Evolutionary conservation across 2,113 vertebrate genomes (phyloP), one percentile per base, ranked within the genome.

Genomic region (Poeciliopsis turrubarensis): DNA sequence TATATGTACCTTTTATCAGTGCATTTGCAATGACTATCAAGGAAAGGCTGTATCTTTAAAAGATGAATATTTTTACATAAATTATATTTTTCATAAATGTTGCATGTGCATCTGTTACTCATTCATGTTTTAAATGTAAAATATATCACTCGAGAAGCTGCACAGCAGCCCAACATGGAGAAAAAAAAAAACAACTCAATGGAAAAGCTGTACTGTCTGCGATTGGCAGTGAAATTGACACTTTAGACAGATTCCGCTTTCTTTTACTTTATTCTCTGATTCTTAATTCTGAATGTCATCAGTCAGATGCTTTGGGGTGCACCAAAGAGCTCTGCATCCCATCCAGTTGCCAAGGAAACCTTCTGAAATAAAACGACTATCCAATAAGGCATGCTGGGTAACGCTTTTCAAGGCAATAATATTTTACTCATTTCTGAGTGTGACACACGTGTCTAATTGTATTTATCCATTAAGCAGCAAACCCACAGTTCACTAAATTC

Each of bases 311-410:
- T 84, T 73, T 60, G 60, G 73, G 74, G 68, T 72, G 60, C 67
- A 70, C 69, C 79, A 85, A 75, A 69, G 80, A 85, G 73, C 75
- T 69, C 75, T 71, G 73, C 80, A 88, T 72, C 71, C 66, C 32
- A 26, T 71, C 70, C 67, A 60, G 84, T 90, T 85, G 69, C 80
- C 89, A 85, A 78, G 84, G 84, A 83, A 86, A 90, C 89, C 65
- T 88, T 65, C 67, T 75, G 61, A 79, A 86, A 79, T 81, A 47
- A 67, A 80, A n/a, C 51, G 75, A 74, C 64, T 82, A 67, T 60
- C 74, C 74, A 82, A 62, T n/a, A 31, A 7, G 37, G 60, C 14
- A 51, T 72, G 41, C 63, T 75, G 30, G 27, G 70, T 71, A 62
- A 78, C 65, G 34, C 32, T 73, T 70, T 81, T 73, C 57, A 44